Evolutionary conservation across 2,888 invertebrate genomes (phyloP), one percentile per base, ranked within the genome.

Genomic region (Troides aeacus): DNA sequence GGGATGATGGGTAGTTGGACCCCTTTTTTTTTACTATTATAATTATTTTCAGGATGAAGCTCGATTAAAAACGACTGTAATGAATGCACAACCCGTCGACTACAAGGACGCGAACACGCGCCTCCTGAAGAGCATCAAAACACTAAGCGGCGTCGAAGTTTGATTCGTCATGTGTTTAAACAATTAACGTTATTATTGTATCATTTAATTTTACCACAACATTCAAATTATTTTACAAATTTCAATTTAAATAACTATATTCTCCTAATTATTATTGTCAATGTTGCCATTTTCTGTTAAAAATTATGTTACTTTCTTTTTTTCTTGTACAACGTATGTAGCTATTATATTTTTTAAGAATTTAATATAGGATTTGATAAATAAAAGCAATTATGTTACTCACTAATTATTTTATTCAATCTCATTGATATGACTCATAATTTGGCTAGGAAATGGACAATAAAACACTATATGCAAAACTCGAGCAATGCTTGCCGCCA

Each of bases 11-110:
- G 15, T 15, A 46, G 15, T 46, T 46, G 1, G 15, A 46, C 15
- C 15, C 15, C 46, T 46, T 46, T 15, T 1, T 1, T 12, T 15
- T 46, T 46, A 46, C 15, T 15, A 46, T 46, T 42, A 42, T 42
- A 12, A 42, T 50, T 23, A 58, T n/a, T 70, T 92, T 36, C 87
- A 97, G 97, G 97, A 97, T 87, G 97, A 97, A 86, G 93, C 93
- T 53, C 94, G 97, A 60, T 88, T 97, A 74, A 98, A 97, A 89
- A 95, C 96, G 0, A 94, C 95, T 0, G 95, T 96, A 17, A 90
- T 96, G 76, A 93, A 91, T 66, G 95, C 95, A 0, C 93, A 94
- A 17, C 95, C 96, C 0, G 84, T 98, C 0, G 96, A 98, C 85
- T 95, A 95, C 83, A 95, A 95, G 74, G 96, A 96, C 50, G 96